Evolutionary conservation across 2,888 invertebrate genomes (phyloP).

Genomic region (Lacanobia wlatinum): DNA sequence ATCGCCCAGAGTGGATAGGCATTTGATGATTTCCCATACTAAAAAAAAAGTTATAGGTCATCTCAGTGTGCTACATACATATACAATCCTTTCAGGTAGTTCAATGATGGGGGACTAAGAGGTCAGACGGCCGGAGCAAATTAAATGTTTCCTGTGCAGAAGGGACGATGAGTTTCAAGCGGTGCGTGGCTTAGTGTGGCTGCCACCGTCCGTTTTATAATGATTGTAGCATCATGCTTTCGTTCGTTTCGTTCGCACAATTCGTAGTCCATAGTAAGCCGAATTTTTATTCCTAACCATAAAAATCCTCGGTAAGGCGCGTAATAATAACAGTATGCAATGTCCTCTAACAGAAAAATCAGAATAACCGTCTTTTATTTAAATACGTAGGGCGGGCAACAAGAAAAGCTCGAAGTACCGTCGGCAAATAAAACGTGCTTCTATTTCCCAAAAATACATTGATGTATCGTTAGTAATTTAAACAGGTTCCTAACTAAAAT

Average conservation of each 20-base stretch:
- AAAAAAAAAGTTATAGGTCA: not conserved
- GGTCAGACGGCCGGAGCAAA: constrained; percentile 27
- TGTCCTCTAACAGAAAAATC: not conserved
- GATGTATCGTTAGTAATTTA: no score
- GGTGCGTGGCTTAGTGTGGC: not conserved
- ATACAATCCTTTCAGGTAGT: not conserved
- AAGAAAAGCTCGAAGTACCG: not conserved
- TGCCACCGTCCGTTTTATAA: not conserved
- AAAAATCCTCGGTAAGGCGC: not conserved
- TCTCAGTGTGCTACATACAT: not conserved
- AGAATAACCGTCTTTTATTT: not conserved
- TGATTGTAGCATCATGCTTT: not conserved
- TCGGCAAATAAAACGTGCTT: no score
- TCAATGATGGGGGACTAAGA: constrained; percentile 27
- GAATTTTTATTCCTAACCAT: not conserved
- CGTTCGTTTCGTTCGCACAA: not conserved
- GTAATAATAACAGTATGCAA: not conserved
- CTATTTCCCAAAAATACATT: no score
- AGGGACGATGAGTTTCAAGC: constrained; percentile 13
- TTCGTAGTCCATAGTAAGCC: not conserved
- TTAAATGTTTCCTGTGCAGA: constrained; percentile 47
- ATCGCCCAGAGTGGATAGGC: no score
- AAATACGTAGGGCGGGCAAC: not conserved
- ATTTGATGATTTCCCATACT: no score
- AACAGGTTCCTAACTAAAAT: not conserved